Base-by-base conservation (phyloP, 2,113 vertebrate genomes). In the Empidonax traillii region DNA sequence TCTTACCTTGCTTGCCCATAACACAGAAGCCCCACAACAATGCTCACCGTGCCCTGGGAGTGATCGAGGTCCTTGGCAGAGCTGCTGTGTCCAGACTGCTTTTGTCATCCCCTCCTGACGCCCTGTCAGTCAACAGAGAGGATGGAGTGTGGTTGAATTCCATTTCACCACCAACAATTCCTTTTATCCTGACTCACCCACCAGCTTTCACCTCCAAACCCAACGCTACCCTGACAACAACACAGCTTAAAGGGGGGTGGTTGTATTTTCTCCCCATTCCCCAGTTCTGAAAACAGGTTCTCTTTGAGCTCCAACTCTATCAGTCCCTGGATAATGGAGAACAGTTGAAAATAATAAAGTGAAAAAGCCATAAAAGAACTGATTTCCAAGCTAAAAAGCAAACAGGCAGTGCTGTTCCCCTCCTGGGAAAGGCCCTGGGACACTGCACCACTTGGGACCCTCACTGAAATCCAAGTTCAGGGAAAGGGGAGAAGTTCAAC, bases 71-170 rank as follows among this genome's bases (percentile, higher is more conserved):
- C 79, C 90, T 35, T 55, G 44, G 72, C 9, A 74, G 72, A 81
- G 87, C 72, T 59, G 79, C 67, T n/a, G 12, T 3, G 39, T 53
- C 75, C 79, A 72, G 17, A 4, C n/a, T 22, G 41, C 14, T 67
- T 87, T 56, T 19, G 43, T 25, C 41, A 63, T 75, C 75, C 52
- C 88, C 85, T 7, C 10, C 10, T 47, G 76, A n/a, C 23, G 18
- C 20, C 90, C 93, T 96, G 85, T 75, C 6, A 16, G 55, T 33
- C 24, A 71, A 95, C 79, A 93, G 73, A 96, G 39, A 90, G 63
- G 30, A 37, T 8, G 55, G 47, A 93, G 46, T 0, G 7, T 5
- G 59, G 46, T 10, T 94, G 33, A 78, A 46, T 10, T 47, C 75
- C 59, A 41, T 39, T 80, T 83, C 74, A 66, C 6, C 71, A 37